Base-by-base conservation (phyloP, 2,797 vertebrate species). In the Onychomys leucogaster region DNA sequence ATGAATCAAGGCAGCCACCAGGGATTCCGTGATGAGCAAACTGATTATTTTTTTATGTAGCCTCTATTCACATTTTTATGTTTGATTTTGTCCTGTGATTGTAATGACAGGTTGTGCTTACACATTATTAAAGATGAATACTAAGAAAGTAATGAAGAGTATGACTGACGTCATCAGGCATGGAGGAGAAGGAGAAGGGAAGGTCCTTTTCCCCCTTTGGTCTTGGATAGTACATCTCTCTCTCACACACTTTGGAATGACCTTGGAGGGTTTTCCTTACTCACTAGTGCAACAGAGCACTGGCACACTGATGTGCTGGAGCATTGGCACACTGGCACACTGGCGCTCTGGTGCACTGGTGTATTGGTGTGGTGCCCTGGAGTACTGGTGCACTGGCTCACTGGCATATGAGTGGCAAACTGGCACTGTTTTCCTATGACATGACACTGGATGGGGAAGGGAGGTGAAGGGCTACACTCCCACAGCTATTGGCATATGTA, bases 81-180 rank as follows among this genome's bases (percentile, higher is more conserved):
- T 95, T 82, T 96, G 89, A 91, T 91, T 97, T 93, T 97, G 73
- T 94, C 92, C 67, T 94, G 87, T 95, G 87, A 97, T 97, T 97
- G 13, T 95, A 97, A 95, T 97, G 94, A 97, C 90, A 97, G 95
- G 71, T 94, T 95, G 71, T 93, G 34, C 59, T 96, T 90, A 95
- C 76, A 97, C 73, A 80, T 96, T 96, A 97, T 91, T 96, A 97
- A 89, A 96, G 71, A 94, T 92, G 89, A 94, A 96, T 95, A 91
- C 69, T 96, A 55, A 97, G 95, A 69, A 88, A 86, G 6, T 49
- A 63, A 92, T 89, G 89, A 90, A 91, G 89, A 92, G 43, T 59
- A 75, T 89, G 80, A 95, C 76, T 95, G n/a, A 32, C 95, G 76
- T 87, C 75, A 93, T 88, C 10, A 6, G 83, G 52, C 27, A 91